phyloP scores from a whole-genome alignment of 2,888 invertebrate genomes.

The Aspidiotus rigidus region DNA sequence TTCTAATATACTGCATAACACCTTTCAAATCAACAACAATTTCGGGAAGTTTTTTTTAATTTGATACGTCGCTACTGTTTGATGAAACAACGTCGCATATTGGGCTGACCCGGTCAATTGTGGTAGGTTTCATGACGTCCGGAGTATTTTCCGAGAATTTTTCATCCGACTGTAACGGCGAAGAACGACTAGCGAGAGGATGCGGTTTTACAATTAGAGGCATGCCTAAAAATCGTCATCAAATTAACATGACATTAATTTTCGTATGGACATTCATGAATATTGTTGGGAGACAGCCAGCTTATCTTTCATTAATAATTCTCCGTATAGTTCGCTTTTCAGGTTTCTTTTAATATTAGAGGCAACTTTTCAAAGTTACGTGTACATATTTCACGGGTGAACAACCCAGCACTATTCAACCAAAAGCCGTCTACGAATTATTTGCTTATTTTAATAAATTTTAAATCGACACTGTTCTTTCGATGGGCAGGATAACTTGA shows the following conservation, averaged over 20 bases:
- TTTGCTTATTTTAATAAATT: no score
- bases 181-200: slow-evolving; percentile 12
- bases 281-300: background rate
- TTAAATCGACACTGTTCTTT: no score
- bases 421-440: no score
- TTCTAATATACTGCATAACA: background rate
- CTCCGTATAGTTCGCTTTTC: no score
- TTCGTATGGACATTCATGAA: background rate
- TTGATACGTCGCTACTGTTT: slow-evolving; percentile 26
- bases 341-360: no score
- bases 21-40: background rate
- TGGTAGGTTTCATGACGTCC: slow-evolving; percentile 16
- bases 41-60: background rate
- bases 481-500: no score
- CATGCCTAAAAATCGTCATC: slow-evolving; percentile 17
- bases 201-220: slow-evolving; percentile 29
- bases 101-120: slow-evolving; percentile 19
- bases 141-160: slow-evolving; percentile 23
- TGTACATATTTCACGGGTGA: no score
- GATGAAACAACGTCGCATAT: slow-evolving; percentile 31
- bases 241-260: no score
- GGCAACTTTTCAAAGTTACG: no score
- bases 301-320: no score
- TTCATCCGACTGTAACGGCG: slow-evolving; percentile 13
- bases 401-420: no score